Percentiles rank a stretch among this genome's conserved stretches.
phyloP scores from a whole-genome alignment of 2,888 invertebrate species.

The Hydroisotoma schaefferi region DNA sequence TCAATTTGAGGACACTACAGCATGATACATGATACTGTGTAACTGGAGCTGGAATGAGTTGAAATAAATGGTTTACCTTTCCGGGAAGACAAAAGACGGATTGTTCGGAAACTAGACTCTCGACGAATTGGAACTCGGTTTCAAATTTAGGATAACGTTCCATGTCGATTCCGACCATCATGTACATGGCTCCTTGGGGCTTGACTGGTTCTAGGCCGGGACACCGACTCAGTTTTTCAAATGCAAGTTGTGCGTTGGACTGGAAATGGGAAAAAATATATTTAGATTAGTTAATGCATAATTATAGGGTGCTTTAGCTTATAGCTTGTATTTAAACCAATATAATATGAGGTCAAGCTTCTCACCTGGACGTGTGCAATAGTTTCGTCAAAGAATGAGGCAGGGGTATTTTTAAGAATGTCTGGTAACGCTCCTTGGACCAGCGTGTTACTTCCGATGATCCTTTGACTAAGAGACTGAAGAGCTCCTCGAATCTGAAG shows the following conservation, averaged over 20 bases:
- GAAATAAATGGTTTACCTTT: no score
- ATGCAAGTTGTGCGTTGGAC: constrained; percentile 77
- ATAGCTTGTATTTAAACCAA: no score
- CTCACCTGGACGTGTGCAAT: constrained; percentile 62
- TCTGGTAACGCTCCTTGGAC: constrained; percentile 85
- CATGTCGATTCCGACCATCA: constrained; percentile 83
- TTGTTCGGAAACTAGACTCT: constrained; percentile 83
- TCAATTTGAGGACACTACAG: no score
- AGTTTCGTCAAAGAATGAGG: constrained; percentile 75
- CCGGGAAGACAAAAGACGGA: constrained; percentile 97
- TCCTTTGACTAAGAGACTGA: constrained; percentile 70
- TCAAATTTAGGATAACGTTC: constrained; percentile 73
- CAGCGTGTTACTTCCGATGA: constrained; percentile 86
- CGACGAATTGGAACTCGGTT: constrained; percentile 81
- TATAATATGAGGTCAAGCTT: no score
- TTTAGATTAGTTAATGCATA: no score
- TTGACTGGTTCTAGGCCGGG: constrained; percentile 83
- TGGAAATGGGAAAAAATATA: no score
- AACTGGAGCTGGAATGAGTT: no score
- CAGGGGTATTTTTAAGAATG: constrained; percentile 80
- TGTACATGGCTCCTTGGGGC: constrained; percentile 98
- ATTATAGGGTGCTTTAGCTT: no score
- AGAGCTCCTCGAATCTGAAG: constrained; percentile 58
- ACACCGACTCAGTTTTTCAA: constrained; percentile 63
- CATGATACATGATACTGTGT: no score